These are phyloP conservation scores for Rhagonycha lutea DNA, from an alignment of 2,888 invertebrate species.

Conservation along the genomic window DNA sequence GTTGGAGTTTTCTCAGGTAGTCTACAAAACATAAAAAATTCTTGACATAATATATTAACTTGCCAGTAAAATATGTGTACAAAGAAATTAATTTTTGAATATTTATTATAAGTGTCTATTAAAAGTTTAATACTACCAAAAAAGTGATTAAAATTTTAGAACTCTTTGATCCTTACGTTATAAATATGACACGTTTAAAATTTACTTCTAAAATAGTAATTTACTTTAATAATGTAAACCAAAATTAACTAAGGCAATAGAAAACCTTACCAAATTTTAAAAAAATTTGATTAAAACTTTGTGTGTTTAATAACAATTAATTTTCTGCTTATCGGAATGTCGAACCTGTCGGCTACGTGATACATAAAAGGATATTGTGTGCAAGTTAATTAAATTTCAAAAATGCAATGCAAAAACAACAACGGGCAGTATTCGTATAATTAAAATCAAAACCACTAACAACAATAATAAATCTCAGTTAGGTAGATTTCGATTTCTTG, in stretches of 20 bases:
- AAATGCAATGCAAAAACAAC: neutral
- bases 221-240: neutral
- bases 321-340: neutral
- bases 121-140: neutral
- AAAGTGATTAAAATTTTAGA: neutral
- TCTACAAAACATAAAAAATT: neutral
- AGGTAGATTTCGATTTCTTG: conserved; percentile 20
- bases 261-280: neutral
- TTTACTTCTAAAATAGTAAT: too few relatives aligned
- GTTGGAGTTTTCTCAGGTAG: neutral
- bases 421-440: neutral
- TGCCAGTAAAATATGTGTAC: neutral
- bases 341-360: neutral
- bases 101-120: neutral
- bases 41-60: neutral
- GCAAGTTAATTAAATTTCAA: neutral
- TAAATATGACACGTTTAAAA: neutral
- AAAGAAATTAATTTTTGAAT: neutral
- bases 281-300: neutral
- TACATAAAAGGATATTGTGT: neutral
- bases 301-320: neutral
- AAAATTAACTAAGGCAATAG: neutral
- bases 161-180: neutral
- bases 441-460: conserved; percentile 9
- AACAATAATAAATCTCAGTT: conserved; percentile 15